Conservation (phyloP, 2,888 invertebrate species). For the Tenthredo notha region DNA sequence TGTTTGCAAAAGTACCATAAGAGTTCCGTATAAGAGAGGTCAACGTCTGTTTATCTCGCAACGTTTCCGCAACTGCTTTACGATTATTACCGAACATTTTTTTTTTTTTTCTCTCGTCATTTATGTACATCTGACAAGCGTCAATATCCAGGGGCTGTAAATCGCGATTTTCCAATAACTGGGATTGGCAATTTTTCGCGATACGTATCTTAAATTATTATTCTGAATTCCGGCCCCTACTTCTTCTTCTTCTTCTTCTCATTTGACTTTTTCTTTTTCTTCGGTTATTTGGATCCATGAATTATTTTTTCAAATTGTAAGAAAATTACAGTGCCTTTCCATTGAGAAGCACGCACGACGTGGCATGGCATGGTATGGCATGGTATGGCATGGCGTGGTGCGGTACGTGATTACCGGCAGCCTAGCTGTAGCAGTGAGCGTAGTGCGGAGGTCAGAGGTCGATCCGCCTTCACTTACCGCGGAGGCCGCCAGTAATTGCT, state of each 20-base stretch:
- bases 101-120: background rate
- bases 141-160: background rate
- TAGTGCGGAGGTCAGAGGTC: slow-evolving; percentile 73
- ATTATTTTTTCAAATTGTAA: slow-evolving; percentile 72
- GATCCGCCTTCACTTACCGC: slow-evolving; percentile 76
- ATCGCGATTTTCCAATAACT: slow-evolving; percentile 3
- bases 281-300: slow-evolving; percentile 13
- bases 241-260: background rate
- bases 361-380: slow-evolving; percentile 52
- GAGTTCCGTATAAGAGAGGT: background rate
- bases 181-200: background rate
- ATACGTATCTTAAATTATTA: background rate
- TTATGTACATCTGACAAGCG: background rate
- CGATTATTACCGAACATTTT: slow-evolving; percentile 51
- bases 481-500: slow-evolving; percentile 74
- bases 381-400: slow-evolving; percentile 65
- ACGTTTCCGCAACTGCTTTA: slow-evolving; percentile 58
- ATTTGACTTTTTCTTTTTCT: background rate
- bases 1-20: background rate
- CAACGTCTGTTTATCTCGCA: slow-evolving; percentile 26
- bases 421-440: slow-evolving; percentile 70
- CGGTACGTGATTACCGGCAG: slow-evolving; percentile 76
- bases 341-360: slow-evolving; percentile 61
- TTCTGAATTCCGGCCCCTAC: background rate
- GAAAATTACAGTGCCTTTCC: slow-evolving; percentile 71